A percentile compares a stretch with the other conserved stretches of the same genome.
Evolutionary conservation across 2,888 invertebrate species (phyloP).

Genomic region (Oscheius onirici): DNA sequence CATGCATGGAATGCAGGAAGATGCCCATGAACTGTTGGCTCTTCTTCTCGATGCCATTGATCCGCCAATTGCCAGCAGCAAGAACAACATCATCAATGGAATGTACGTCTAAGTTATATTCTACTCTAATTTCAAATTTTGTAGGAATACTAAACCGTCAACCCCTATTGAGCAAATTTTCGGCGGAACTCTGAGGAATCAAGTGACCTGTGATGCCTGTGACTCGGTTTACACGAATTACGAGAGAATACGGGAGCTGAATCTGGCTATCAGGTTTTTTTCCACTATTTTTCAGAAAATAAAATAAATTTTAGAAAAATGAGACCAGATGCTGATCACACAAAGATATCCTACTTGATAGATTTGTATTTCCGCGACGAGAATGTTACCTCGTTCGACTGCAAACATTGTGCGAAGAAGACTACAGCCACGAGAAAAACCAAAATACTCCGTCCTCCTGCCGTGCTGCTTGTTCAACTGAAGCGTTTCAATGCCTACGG

Average conservation of each 20-base stretch:
- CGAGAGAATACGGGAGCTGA: conserved; percentile 63
- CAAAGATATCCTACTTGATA: conserved; percentile 38
- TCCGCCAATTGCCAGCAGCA: conserved; percentile 25
- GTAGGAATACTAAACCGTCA: conserved; percentile 40
- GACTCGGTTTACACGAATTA: conserved; percentile 46
- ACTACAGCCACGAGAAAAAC: conserved; percentile 43
- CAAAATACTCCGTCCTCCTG: conserved; percentile 52
- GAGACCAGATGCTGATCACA: conserved; percentile 10
- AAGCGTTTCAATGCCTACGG: conserved; percentile 61
- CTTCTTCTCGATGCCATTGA: conserved; percentile 61
- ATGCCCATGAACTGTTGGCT: conserved; percentile 63
- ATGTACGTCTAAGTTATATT: neutral
- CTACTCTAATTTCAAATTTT: neutral
- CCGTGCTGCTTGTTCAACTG: conserved; percentile 58
- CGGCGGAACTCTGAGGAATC: conserved; percentile 60
- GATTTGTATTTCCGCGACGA: conserved; percentile 52
- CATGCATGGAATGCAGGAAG: conserved; percentile 57
- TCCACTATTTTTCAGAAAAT: neutral
- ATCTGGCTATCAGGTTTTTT: conserved; percentile 45
- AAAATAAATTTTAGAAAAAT: conserved; percentile 6
- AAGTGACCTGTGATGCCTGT: conserved; percentile 53
- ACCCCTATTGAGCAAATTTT: conserved; percentile 65
- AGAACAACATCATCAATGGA: conserved; percentile 13
- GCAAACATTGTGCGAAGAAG: conserved; percentile 48
- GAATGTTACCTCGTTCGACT: conserved; percentile 41